Percentiles rank a stretch among this genome's conserved stretches.
These are phyloP conservation scores for Endotricha flammealis DNA, from an alignment of 2,888 invertebrate genomes.

Conservation along the genomic window DNA sequence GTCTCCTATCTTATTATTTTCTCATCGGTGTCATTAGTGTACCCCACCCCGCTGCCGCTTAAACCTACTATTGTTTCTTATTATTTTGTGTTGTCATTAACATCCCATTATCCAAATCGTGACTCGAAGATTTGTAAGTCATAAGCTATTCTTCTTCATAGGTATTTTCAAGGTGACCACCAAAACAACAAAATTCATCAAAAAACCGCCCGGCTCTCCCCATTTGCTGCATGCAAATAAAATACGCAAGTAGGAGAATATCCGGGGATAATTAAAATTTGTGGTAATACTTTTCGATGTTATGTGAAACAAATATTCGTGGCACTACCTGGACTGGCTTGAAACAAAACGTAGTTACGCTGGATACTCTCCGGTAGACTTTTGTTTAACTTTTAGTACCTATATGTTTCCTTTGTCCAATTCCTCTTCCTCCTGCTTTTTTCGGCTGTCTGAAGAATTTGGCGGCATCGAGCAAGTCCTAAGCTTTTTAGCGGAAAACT, in stretches of 20 bases:
- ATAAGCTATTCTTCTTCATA: slow-evolving; percentile 58
- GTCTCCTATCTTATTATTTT: too few species aligned
- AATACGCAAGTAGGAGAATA: slow-evolving; percentile 67
- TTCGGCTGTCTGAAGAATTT: slow-evolving; percentile 2
- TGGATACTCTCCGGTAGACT: slow-evolving; percentile 24
- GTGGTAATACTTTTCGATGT: slow-evolving; percentile 38
- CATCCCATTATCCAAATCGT: slow-evolving; percentile 2
- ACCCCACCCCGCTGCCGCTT: slow-evolving; percentile 2
- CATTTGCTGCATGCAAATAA: slow-evolving; percentile 74
- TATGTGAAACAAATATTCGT: slow-evolving; percentile 30
- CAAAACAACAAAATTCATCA: slow-evolving; percentile 66
- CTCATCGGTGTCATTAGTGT: not conserved
- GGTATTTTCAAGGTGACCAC: slow-evolving; percentile 62
- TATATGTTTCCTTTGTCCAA: slow-evolving; percentile 25
- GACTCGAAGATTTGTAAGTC: slow-evolving; percentile 13
- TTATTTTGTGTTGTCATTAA: not conserved
- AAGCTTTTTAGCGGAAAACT: slow-evolving; percentile 5
- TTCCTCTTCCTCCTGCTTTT: slow-evolving; percentile 27
- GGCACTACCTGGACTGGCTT: slow-evolving; percentile 46
- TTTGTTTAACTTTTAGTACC: slow-evolving; percentile 19
- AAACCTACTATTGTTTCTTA: slow-evolving; percentile 3
- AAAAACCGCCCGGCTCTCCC: slow-evolving; percentile 68
- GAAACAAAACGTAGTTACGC: slow-evolving; percentile 50
- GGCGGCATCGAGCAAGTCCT: not conserved
- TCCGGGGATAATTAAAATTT: slow-evolving; percentile 26